Percentiles rank a stretch among this genome's conserved stretches.
phyloP scores from a whole-genome alignment of 1,140 invertebrate species.

The Anagrus nilaparvatae region DNA sequence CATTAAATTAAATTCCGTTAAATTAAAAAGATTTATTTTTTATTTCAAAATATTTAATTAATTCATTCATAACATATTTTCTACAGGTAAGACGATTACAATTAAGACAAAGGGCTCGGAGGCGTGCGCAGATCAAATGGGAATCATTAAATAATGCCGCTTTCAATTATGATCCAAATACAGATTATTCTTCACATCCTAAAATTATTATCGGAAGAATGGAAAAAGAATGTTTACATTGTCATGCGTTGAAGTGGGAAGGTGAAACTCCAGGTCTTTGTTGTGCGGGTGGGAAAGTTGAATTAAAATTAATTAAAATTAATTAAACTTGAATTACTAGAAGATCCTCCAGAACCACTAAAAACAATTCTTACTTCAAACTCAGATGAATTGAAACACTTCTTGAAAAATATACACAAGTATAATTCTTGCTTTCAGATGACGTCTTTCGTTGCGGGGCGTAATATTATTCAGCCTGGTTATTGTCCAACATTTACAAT shows the following conservation, averaged over 20 bases:
- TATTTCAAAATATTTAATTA: no score
- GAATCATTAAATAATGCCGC: no score
- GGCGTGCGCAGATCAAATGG: no score
- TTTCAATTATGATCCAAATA: no score
- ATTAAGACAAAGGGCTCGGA: no score
- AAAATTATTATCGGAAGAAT: not conserved
- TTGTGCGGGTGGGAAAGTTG: not conserved
- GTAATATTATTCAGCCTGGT: conserved; percentile 15
- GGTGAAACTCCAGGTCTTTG: not conserved
- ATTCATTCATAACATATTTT: no score
- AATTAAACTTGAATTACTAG: not conserved
- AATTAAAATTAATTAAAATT: no score
- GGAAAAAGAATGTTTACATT: not conserved
- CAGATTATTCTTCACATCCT: no score
- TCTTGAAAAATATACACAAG: conserved; percentile 29
- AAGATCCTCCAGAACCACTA: not conserved
- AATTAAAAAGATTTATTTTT: no score
- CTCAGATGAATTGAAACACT: conserved; percentile 19
- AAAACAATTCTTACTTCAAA: not conserved
- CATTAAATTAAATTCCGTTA: no score
- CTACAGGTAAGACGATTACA: no score
- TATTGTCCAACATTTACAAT: conserved; percentile 27
- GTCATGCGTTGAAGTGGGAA: not conserved
- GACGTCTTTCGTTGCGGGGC: conserved; percentile 34
- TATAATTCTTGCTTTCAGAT: conserved; percentile 37